Percentiles rank a stretch among this genome's conserved stretches.
Conservation (phyloP, 1,140 invertebrate species). For the Megalopta genalis region DNA sequence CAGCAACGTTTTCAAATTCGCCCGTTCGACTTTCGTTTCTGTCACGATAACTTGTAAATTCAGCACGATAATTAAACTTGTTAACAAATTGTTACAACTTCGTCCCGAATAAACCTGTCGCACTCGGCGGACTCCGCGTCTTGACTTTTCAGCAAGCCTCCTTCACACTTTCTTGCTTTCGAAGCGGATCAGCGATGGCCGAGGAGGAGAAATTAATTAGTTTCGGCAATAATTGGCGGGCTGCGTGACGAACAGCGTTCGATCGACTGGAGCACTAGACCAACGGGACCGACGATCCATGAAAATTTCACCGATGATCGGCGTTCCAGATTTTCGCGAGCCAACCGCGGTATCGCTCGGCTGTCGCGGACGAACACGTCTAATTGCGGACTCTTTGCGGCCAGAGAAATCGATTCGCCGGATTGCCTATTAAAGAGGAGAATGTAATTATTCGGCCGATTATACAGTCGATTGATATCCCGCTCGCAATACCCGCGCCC, state of each 20-base stretch:
- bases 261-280: conserved; percentile 32
- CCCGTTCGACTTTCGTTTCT: too few species aligned
- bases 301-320: conserved; percentile 58
- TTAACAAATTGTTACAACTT: too few species aligned
- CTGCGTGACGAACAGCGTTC: conserved; percentile 17
- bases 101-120: too few species aligned
- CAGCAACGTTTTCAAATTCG: too few species aligned
- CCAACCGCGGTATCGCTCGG: background rate
- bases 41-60: too few species aligned
- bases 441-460: conserved; percentile 54
- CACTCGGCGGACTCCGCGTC: too few species aligned
- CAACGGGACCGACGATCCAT: conserved; percentile 46
- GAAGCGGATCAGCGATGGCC: background rate
- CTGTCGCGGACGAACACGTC: conserved; percentile 30
- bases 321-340: conserved; percentile 55
- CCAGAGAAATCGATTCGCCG: conserved; percentile 54
- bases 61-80: too few species aligned
- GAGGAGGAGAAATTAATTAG: background rate
- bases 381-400: conserved; percentile 44
- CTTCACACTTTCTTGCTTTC: too few species aligned
- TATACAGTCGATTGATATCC: conserved; percentile 36
- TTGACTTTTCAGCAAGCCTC: too few species aligned
- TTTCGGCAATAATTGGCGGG: background rate
- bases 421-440: conserved; percentile 51
- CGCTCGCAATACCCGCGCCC: conserved; percentile 21